Conservation (phyloP, 2,797 vertebrate genomes). For the Neomorphus geoffroyi region DNA sequence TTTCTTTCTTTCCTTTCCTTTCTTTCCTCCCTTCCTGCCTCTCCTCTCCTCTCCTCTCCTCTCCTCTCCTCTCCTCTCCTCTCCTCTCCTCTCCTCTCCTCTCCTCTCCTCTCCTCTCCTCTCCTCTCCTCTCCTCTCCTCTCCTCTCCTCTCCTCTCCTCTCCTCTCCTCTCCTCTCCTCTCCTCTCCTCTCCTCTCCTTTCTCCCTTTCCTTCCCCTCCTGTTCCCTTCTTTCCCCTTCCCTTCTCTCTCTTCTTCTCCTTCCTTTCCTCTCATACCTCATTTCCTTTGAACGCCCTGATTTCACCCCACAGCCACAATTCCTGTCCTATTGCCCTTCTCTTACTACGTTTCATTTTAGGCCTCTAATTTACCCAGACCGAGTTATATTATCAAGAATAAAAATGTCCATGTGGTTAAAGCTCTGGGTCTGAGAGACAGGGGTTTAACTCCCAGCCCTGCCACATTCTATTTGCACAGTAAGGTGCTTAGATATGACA, state of each 20-base stretch:
- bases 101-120: too few species aligned
- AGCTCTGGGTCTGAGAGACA: neutral
- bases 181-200: too few species aligned
- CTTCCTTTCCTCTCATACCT: neutral
- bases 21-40: fast-evolving
- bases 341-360: neutral
- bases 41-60: too few species aligned
- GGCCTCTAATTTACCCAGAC: neutral
- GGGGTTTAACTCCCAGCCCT: neutral
- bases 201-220: neutral
- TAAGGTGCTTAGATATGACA: neutral
- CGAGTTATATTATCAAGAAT: neutral
- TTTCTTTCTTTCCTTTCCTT: fast-evolving
- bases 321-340: neutral
- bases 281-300: neutral
- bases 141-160: neutral
- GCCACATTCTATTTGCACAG: neutral
- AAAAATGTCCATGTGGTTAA: neutral
- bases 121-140: fast-evolving
- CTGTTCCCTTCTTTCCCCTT: fast-evolving
- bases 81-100: fast-evolving
- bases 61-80: fast-evolving
- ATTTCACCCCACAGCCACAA: neutral
- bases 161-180: too few species aligned
- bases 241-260: fast-evolving